Evolutionary conservation across 2,797 vertebrate species (phyloP).

Genomic region (Triplophysa yarkandensis): DNA sequence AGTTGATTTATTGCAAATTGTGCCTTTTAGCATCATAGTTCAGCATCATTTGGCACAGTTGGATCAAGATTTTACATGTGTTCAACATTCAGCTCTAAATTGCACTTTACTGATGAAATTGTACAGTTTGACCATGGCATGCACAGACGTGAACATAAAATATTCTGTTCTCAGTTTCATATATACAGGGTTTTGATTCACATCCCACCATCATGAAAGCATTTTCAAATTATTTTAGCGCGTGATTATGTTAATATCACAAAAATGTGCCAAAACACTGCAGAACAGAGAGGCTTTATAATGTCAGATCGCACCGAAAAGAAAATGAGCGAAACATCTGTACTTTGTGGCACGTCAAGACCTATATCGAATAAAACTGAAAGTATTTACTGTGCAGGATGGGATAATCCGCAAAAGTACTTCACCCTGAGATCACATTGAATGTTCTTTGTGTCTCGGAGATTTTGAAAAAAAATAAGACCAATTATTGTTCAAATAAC

Average conservation of each 20-base stretch:
- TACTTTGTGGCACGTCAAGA: background rate
- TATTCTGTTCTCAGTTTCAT: background rate
- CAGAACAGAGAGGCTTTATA: slow-evolving; percentile 23
- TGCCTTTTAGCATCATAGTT: slow-evolving; percentile 25
- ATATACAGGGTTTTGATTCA: background rate
- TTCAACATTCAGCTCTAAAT: slow-evolving; percentile 16
- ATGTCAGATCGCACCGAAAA: background rate
- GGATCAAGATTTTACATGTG: background rate
- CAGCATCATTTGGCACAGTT: slow-evolving; percentile 17
- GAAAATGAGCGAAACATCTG: background rate
- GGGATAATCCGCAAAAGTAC: slow-evolving; percentile 7
- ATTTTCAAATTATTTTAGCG: slow-evolving; percentile 10
- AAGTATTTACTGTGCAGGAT: background rate
- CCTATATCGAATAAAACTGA: background rate
- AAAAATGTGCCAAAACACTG: slow-evolving; percentile 43
- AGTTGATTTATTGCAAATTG: slow-evolving; percentile 13
- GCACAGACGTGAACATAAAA: background rate
- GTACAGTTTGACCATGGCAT: slow-evolving; percentile 3
- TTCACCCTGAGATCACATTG: slow-evolving; percentile 3
- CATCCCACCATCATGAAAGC: slow-evolving; percentile 8
- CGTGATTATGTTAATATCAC: slow-evolving; percentile 17
- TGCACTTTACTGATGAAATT: slow-evolving; percentile 35
- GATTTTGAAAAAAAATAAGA: background rate
- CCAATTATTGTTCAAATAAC: background rate
- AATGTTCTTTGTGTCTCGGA: background rate